phyloP scores from a whole-genome alignment of 2,113 vertebrate genomes.

The Nipponia nippon region DNA sequence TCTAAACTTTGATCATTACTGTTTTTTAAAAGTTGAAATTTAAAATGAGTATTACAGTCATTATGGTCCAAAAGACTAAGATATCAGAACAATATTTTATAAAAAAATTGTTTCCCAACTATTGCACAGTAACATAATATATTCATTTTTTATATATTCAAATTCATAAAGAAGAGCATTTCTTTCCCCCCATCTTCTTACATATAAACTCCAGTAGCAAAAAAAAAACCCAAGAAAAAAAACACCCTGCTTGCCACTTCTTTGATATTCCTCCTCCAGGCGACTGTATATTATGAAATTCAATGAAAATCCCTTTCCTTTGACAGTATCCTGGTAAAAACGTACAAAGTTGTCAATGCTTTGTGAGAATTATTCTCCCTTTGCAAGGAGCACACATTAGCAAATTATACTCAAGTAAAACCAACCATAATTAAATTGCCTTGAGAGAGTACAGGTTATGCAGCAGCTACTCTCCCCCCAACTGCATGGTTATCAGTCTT shows the following conservation, averaged over 20 bases:
- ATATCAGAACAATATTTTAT: neutral
- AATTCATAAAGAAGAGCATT: neutral
- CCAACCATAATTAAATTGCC: constrained; percentile 69
- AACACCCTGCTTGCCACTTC: constrained; percentile 1
- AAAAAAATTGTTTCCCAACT: neutral
- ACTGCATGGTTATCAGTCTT: neutral
- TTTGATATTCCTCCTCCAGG: constrained; percentile 62
- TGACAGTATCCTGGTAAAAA: constrained; percentile 63
- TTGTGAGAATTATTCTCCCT: constrained; percentile 44
- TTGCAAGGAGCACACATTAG: constrained; percentile 55
- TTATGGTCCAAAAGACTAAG: neutral
- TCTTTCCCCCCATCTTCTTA: neutral
- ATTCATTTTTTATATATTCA: neutral
- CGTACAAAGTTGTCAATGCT: constrained; percentile 51
- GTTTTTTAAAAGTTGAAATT: neutral
- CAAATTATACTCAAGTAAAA: constrained; percentile 68
- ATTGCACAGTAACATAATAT: neutral
- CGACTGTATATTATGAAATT: constrained; percentile 48
- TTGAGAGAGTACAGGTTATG: constrained; percentile 60
- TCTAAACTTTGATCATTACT: neutral
- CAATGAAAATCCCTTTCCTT: constrained; percentile 55
- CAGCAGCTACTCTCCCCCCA: constrained; percentile 10
- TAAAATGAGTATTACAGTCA: neutral
- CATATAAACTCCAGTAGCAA: neutral
- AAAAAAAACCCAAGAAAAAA: neutral